Base-by-base conservation (phyloP, 2,797 vertebrate genomes). In the Bryconaethiops microstoma region DNA sequence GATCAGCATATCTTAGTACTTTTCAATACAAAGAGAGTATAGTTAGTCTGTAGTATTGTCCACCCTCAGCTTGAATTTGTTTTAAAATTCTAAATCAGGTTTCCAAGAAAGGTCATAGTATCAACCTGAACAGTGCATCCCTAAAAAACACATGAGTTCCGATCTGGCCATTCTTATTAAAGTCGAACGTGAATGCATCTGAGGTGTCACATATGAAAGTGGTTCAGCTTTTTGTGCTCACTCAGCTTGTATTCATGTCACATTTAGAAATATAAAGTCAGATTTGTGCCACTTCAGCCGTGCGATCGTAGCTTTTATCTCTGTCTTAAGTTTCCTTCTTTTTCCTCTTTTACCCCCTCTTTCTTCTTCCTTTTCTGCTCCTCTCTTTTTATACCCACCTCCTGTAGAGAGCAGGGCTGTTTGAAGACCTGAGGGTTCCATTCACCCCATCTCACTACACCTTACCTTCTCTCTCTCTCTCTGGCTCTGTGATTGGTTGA, bases 361-460 rank as follows among this genome's bases (percentile, higher is more conserved):
- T 72, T 87, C 77, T 79, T 85, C 77, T 50, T 21, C 40, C 42
- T 83, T 76, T 86, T 69, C 87, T 88, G 86, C 82, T 87, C 78
- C 79, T 79, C 79, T 21, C 80, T 60, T 76, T 76, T 86, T 78
- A 78, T 42, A 79, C 81, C 80, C 86, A 84, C 69, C 82, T 83
- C 87, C 82, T 84, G 90, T 82, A 82, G 78, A 78, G 85, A 90
- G 40, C 63, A 74, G 82, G 79, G 77, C 79, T 81, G 79, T 83
- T 82, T 77, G 79, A 64, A 81, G 76, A 55, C 79, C 71, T 52
- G 2, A 52, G 48, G 48, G 81, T 83, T 74, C 60, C 67, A 80
- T 76, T 48, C 25, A 83, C 82, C 74, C 74, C 77, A 35, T 10
- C 54, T 65, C 64, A 54, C 68, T 57, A 17, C 39, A 21, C 48